Evolutionary conservation across 2,888 invertebrate genomes (phyloP), one percentile per base, ranked within the genome.

Genomic region (Torymus tubicola): DNA sequence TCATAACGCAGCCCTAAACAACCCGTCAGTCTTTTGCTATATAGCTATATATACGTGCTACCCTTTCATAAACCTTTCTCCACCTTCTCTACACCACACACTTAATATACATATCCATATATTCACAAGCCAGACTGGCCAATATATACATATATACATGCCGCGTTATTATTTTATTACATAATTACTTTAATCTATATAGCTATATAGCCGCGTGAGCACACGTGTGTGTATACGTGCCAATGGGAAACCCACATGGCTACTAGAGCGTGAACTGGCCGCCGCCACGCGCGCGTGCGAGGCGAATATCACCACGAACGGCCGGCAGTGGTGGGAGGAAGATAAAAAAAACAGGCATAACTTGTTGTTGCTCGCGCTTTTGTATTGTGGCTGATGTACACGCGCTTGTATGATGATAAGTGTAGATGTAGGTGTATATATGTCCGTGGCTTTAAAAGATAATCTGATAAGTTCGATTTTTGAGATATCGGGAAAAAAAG

Each of bases 261-360:
- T 82, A 83, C 63, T 74, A 70, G 84, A 86, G 84, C 86, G 82
- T 65, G 55, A 73, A 73, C 68, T 8, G 42, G 42, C 42, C 12
- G 12, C n/a, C n/a, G n/a, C n/a, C n/a, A n/a, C n/a, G n/a, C 10
- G 24, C 24, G 52, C 50, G 52, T 5, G 14, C 63, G 64, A 12
- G 55, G 81, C 61, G 80, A 83, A 74, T 84, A 81, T 83, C 67
- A 79, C 74, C 84, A 68, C 42, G 50, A 14, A n/a, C n/a, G n/a
- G n/a, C n/a, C 11, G 12, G 21, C n/a, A 42, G 16, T 50, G 16
- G 24, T 13, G 14, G 14, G n/a, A 13, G 14, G 42, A 24, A 31
- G 42, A 14, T 24, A 67, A 52, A 31, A 57, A 14, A 52, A 75
- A 52, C 5, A 42, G 12, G n/a, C 64, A 18, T 77, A 70, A 52